Evolutionary conservation across 1,140 invertebrate species (phyloP), one percentile per base, ranked within the genome.

Genomic region (Nasonia longicornis): DNA sequence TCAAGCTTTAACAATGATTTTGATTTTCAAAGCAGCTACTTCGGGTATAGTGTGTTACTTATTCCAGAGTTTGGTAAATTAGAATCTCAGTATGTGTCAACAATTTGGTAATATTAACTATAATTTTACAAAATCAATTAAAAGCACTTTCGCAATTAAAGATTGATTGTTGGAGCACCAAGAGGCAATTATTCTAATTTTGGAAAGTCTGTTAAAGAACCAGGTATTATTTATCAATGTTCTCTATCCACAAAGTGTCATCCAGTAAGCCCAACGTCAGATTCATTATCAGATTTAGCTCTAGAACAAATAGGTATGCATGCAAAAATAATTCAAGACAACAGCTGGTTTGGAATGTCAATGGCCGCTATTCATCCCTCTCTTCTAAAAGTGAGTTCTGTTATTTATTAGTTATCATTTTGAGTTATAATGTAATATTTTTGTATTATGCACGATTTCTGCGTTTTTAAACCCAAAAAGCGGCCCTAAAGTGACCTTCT

Each of bases 121-220:
- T 64, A 64, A 64, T 74, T 52, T 16, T 29, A 58, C 14, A 58
- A 52, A 74, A 74, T 20, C 6, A 58, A 16, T 29, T 26, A 29
- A 74, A 42, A 72, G 20, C 35, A n/a, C 10, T 74, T 31, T 52
- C 16, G 26, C 26, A 58, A 48, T 69, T 75, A 1, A 79, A 88
- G 87, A 85, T 73, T 87, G 75, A 73, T 87, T 35, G 71, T 88
- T 48, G 87, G 88, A 35, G 88, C 88, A 58, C 88, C 88, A 3
- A 85, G 82, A 67, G 85, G 83, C 16, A 89, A 88, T 83, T 80
- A 81, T 84, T 74, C 82, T 29, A 4, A 75, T 71, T 26, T 45
- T 12, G 45, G 26, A 20, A 72, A 80, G 81, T 35, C 52, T 12
- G 35, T 81, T 8, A 22, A 42, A 20, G 86, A 89, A 77, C 88